Conservation (phyloP, 2,113 vertebrate species). For the Origma solitaria region DNA sequence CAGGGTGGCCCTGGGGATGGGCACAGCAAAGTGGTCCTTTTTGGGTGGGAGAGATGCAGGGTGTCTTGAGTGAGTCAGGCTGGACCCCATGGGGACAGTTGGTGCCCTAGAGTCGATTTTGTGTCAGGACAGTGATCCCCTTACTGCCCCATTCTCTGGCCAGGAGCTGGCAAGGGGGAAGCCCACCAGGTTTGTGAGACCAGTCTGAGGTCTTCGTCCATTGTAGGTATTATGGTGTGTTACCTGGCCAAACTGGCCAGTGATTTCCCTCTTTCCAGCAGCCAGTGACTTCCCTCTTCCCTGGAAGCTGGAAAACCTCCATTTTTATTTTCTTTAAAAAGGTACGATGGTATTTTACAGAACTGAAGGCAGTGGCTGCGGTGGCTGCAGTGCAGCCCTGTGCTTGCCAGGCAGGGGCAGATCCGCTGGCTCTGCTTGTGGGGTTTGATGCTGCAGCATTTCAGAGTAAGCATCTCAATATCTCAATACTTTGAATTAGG, state of each 20-base stretch:
- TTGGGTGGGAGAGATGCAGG: not conserved
- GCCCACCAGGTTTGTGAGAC: rapidly evolving
- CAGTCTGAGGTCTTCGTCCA: rapidly evolving
- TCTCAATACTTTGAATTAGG: not conserved
- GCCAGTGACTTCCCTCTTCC: not conserved
- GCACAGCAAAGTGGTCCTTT: not conserved
- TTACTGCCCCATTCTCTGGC: too few relatives aligned
- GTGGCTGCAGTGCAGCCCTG: not conserved
- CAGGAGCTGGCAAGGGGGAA: not conserved
- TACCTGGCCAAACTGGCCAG: not conserved
- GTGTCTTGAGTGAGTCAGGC: rapidly evolving
- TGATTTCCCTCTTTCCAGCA: not conserved
- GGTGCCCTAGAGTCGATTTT: not conserved
- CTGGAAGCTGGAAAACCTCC: not conserved
- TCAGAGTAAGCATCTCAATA: not conserved
- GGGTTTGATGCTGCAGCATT: not conserved
- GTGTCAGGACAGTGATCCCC: not conserved
- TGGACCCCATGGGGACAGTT: rapidly evolving
- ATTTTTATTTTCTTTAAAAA: not conserved
- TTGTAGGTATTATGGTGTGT: rapidly evolving
- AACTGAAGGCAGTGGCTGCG: rapidly evolving
- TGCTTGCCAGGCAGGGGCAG: not conserved
- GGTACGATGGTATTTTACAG: rapidly evolving
- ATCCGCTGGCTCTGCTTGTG: rapidly evolving
- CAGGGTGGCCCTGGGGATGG: not conserved